Percentiles rank a stretch among this genome's conserved stretches.
Conservation (phyloP, 2,113 vertebrate species). For the Canis aureus region DNA sequence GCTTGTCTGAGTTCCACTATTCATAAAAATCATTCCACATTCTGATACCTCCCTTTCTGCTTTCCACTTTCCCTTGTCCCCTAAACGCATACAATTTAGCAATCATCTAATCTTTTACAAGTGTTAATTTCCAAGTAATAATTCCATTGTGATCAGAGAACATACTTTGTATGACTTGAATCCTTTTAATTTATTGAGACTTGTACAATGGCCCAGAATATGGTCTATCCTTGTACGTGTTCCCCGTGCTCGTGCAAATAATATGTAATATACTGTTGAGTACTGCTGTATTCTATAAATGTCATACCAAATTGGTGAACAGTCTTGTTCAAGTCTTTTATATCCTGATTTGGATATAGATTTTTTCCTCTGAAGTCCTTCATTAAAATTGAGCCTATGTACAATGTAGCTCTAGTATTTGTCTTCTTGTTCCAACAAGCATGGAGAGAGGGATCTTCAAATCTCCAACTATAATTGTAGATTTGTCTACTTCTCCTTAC, state of each 20-base stretch:
- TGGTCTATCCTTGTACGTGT: background rate
- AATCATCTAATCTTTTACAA: slow-evolving; percentile 4
- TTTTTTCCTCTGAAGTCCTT: background rate
- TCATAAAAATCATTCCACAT: background rate
- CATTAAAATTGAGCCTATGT: background rate
- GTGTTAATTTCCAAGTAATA: slow-evolving; percentile 11
- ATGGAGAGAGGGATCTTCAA: background rate
- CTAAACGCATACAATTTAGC: background rate
- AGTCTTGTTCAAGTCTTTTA: background rate
- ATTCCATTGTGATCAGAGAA: slow-evolving; percentile 12
- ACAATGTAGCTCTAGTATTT: slow-evolving; percentile 49
- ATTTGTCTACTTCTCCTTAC: slow-evolving; percentile 24
- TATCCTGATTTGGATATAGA: background rate
- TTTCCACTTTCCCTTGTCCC: background rate
- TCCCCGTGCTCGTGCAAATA: background rate
- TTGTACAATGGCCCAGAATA: slow-evolving; percentile 21
- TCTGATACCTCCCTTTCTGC: background rate
- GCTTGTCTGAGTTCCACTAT: background rate
- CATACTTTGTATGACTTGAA: background rate
- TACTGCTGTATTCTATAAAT: background rate
- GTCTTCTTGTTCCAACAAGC: background rate
- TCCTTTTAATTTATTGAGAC: background rate
- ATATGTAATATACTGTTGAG: background rate
- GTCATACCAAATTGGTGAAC: background rate
- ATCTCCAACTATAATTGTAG: background rate